These are phyloP conservation scores for Microchirus variegatus DNA, from an alignment of 2,797 vertebrate genomes.

Conservation along the genomic window DNA sequence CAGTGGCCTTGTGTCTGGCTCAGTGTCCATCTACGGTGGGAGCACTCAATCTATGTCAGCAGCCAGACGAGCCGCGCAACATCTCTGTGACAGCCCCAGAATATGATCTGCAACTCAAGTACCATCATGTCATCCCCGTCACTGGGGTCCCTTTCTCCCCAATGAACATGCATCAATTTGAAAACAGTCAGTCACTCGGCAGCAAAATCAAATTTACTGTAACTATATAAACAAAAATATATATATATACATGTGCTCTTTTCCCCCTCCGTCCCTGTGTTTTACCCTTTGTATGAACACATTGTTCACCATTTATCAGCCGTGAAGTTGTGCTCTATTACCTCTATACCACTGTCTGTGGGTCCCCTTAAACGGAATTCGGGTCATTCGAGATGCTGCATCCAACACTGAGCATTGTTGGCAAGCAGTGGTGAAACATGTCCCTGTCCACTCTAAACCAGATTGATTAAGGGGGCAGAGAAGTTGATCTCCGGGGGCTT, in stretches of 20 bases:
- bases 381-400: conserved; percentile 49
- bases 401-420: conserved; percentile 34
- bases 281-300: conserved; percentile 23
- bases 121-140: conserved; percentile 67
- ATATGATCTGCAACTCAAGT: conserved; percentile 79
- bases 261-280: conserved; percentile 31
- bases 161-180: conserved; percentile 61
- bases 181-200: conserved; percentile 60
- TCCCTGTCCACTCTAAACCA: conserved; percentile 53
- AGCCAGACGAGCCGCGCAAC: conserved; percentile 65
- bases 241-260: too few species aligned
- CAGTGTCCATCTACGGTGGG: conserved; percentile 65
- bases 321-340: conserved; percentile 33
- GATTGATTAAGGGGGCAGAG: conserved; percentile 59
- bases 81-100: conserved; percentile 70
- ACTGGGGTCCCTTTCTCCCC: conserved; percentile 54
- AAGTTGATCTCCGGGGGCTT: conserved; percentile 46
- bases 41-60: conserved; percentile 82
- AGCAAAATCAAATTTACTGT: conserved; percentile 61
- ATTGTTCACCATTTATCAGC: conserved; percentile 37
- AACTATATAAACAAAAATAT: conserved; percentile 26
- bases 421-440: conserved; percentile 45
- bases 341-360: conserved; percentile 27
- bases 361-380: conserved; percentile 54
- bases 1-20: conserved; percentile 76